phyloP scores from a whole-genome alignment of 2,888 invertebrate genomes.

The Galerucella calmariensis region DNA sequence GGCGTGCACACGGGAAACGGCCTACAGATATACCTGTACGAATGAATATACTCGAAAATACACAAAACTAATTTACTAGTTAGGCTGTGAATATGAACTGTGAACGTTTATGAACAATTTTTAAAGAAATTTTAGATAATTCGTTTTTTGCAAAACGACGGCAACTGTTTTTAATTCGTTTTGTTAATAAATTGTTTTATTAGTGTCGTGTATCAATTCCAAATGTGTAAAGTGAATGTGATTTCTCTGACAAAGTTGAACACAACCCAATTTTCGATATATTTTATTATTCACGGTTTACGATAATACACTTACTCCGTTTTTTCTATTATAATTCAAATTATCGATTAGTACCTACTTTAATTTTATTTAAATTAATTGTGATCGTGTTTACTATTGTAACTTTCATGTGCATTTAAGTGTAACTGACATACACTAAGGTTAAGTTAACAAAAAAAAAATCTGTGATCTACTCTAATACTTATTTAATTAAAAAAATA shows the following conservation, averaged over 20 bases:
- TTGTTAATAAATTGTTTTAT: slow-evolving; percentile 24
- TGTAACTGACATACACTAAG: slow-evolving; percentile 43
- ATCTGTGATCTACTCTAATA: slow-evolving; percentile 47
- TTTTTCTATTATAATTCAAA: slow-evolving; percentile 14
- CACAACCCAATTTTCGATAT: slow-evolving; percentile 19
- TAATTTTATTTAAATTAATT: slow-evolving; percentile 37
- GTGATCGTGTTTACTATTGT: slow-evolving; percentile 48
- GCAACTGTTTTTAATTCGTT: slow-evolving; percentile 43
- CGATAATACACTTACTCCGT: slow-evolving; percentile 25
- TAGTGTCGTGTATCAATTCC: slow-evolving; percentile 24
- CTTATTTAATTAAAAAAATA: background rate
- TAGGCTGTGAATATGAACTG: slow-evolving; percentile 34
- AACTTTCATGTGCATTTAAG: slow-evolving; percentile 38
- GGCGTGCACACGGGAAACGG: slow-evolving; percentile 54
- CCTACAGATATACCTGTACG: slow-evolving; percentile 56
- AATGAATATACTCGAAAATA: slow-evolving; percentile 48
- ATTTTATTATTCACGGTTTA: slow-evolving; percentile 13
- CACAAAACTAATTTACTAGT: slow-evolving; percentile 43
- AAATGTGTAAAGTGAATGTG: slow-evolving; percentile 30
- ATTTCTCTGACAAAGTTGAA: slow-evolving; percentile 35
- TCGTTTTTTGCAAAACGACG: slow-evolving; percentile 29
- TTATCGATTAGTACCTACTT: slow-evolving; percentile 20
- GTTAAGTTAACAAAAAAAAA: slow-evolving; percentile 49
- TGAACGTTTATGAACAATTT: slow-evolving; percentile 41
- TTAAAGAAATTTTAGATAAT: slow-evolving; percentile 35